phyloP scores from a whole-genome alignment of 92 coral and sea anemone genomes.

The Scolanthus callimorphus region DNA sequence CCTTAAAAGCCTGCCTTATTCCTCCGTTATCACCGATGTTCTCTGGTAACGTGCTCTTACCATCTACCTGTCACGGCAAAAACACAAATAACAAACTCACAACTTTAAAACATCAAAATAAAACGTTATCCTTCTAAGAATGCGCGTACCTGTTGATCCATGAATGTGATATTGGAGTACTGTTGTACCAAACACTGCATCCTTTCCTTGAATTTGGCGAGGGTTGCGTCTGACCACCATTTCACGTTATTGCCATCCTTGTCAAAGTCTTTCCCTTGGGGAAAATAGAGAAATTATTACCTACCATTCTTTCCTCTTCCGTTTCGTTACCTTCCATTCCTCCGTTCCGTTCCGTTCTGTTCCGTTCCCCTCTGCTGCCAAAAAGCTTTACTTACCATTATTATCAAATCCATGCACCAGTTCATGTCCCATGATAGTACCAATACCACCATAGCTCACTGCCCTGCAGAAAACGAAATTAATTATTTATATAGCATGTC shows the following conservation, averaged over 20 bases:
- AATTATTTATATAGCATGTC: too few relatives aligned
- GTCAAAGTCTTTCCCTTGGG: conserved; percentile 49
- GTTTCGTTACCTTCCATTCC: too few relatives aligned
- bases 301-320: too few relatives aligned
- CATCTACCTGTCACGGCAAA: conserved; percentile 34
- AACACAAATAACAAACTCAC: not conserved
- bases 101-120: too few relatives aligned
- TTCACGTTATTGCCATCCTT: conserved; percentile 75
- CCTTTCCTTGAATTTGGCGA: conserved; percentile 63
- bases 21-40: conserved; percentile 79
- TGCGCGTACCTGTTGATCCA: too few relatives aligned
- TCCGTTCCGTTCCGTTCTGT: too few relatives aligned
- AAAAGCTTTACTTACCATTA: conserved; percentile 31
- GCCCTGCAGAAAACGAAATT: conserved; percentile 37
- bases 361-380: too few relatives aligned
- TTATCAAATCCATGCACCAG: conserved; percentile 78
- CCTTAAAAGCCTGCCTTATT: conserved; percentile 41
- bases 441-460: conserved; percentile 73
- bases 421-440: conserved; percentile 73
- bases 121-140: too few relatives aligned
- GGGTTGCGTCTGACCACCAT: conserved; percentile 93
- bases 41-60: conserved; percentile 57
- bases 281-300: too few relatives aligned
- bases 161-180: conserved; percentile 50
- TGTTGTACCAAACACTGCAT: conserved; percentile 74